Percentiles rank a stretch among this genome's conserved stretches.
Evolutionary conservation across 2,113 vertebrate species (phyloP).

Genomic region (Melospiza melodia): DNA sequence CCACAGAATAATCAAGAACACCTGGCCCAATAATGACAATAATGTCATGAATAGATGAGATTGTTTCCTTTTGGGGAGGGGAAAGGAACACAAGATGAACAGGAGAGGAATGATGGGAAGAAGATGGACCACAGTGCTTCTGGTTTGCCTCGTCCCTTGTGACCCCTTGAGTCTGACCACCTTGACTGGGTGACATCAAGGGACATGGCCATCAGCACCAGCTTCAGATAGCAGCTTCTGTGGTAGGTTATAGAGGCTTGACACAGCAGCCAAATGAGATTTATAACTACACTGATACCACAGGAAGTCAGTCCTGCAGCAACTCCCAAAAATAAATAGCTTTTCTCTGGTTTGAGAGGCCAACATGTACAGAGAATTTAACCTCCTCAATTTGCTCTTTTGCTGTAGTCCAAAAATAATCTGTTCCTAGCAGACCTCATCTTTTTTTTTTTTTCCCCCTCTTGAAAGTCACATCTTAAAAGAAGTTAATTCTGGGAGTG

Average conservation of each 20-base stretch:
- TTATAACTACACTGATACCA: neutral
- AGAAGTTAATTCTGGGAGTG: neutral
- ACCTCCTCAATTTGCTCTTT: neutral
- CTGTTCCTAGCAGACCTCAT: neutral
- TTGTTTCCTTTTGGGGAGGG: neutral
- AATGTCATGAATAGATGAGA: neutral
- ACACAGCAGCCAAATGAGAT: neutral
- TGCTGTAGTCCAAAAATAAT: neutral
- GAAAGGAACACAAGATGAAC: neutral
- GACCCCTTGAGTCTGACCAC: neutral
- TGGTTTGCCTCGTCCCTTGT: neutral
- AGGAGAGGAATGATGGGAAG: neutral
- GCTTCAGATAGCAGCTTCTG: neutral
- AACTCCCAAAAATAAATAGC: neutral
- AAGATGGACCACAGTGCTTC: accelerated
- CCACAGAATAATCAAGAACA: neutral
- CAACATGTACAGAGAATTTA: neutral
- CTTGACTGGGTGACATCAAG: neutral
- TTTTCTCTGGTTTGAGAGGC: neutral
- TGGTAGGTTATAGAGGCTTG: neutral
- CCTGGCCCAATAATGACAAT: neutral
- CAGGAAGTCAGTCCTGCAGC: neutral
- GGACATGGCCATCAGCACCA: neutral
- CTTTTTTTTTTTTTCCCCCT: neutral
- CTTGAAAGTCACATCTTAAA: neutral